Conservation (phyloP, 2,113 vertebrate species). For the Falcunculus frontatus region DNA sequence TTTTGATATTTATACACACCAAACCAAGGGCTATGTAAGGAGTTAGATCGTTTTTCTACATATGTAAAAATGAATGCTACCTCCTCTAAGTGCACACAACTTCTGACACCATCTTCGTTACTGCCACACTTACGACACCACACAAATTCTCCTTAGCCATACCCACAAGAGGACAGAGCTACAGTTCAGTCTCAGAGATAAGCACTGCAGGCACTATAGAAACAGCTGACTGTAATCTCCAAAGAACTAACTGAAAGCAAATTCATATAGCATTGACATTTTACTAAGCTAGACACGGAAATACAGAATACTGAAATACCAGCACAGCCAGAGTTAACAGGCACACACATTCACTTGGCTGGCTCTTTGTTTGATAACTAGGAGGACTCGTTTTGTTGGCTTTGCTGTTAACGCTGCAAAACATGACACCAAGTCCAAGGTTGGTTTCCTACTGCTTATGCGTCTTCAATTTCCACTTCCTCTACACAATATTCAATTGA, state of each 20-base stretch:
- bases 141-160: background rate
- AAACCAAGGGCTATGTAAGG: background rate
- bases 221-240: background rate
- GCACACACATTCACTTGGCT: background rate
- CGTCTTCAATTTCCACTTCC: conserved; percentile 56
- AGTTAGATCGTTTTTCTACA: background rate
- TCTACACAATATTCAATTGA: conserved; percentile 40
- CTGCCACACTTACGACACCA: background rate
- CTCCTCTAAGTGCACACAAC: background rate
- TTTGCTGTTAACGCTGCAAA: conserved; percentile 51
- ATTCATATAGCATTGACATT: background rate
- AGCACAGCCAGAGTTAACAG: conserved; percentile 40
- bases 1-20: background rate
- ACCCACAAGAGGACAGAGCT: background rate
- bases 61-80: background rate
- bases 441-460: conserved; percentile 46
- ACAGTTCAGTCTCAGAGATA: background rate
- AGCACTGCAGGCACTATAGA: background rate
- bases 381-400: conserved; percentile 25
- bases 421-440: conserved; percentile 58
- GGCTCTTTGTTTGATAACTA: conserved; percentile 38
- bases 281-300: background rate
- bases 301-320: background rate
- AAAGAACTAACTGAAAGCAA: background rate
- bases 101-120: background rate